Conservation (phyloP, 2,797 vertebrate species). For the Sciurus carolinensis region DNA sequence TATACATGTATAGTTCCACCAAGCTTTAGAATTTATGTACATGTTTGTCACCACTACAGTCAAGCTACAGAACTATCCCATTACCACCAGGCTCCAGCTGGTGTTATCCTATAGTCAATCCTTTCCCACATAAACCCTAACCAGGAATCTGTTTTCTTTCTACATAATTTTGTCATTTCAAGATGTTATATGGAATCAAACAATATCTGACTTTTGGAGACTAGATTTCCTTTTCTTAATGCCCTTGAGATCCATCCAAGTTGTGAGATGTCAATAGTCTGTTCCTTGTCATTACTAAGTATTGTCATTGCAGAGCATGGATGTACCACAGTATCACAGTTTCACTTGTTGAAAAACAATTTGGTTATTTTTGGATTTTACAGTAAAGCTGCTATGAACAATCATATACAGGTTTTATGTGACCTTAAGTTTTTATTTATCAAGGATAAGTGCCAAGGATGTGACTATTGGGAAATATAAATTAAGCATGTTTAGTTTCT, state of each 20-base stretch:
- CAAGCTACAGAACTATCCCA: background rate
- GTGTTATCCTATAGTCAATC: too few species aligned
- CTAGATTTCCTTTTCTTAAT: background rate
- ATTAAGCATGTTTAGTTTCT: background rate
- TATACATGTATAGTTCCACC: background rate
- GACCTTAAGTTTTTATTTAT: background rate
- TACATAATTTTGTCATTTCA: background rate
- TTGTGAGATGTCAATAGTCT: background rate
- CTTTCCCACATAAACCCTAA: background rate
- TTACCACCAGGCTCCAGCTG: too few species aligned
- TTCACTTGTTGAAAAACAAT: background rate
- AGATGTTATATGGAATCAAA: background rate
- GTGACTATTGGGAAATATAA: background rate
- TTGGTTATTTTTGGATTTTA: background rate
- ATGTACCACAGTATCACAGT: background rate
- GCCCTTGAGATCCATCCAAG: background rate
- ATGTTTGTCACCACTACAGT: too few species aligned
- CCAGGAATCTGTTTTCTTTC: background rate
- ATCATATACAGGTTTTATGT: too few species aligned
- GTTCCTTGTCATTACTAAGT: background rate
- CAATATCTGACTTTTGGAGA: background rate
- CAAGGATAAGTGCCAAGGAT: background rate
- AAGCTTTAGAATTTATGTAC: background rate
- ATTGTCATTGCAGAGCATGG: background rate
- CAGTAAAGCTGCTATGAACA: background rate